These are phyloP conservation scores for Monomorium pharaonis DNA, from an alignment of 1,140 invertebrate genomes.

Conservation along the genomic window DNA sequence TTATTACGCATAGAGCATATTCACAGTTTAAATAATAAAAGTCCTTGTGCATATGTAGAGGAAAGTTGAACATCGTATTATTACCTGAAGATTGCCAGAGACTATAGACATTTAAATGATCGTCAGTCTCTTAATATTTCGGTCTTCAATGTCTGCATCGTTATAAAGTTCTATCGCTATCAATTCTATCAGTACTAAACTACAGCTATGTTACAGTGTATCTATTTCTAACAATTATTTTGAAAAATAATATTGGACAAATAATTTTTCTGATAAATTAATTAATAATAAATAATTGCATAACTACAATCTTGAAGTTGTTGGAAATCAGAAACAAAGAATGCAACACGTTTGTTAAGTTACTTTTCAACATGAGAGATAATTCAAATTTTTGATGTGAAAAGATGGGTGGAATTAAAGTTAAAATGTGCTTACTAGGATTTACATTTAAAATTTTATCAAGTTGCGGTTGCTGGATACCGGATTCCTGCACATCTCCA, in stretches of 20 bases:
- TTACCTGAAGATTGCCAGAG: neutral
- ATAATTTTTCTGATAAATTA: neutral
- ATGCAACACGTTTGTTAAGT: neutral
- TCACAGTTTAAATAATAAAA: slow-evolving; percentile 33
- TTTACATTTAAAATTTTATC: slow-evolving; percentile 25
- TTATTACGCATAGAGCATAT: neutral
- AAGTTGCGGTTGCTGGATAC: slow-evolving; percentile 56
- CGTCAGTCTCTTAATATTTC: slow-evolving; percentile 6
- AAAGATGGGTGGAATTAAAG: neutral
- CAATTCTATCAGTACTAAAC: neutral
- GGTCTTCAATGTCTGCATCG: too few species aligned
- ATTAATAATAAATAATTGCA: slow-evolving; percentile 3
- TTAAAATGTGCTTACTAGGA: slow-evolving; percentile 32
- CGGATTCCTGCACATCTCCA: slow-evolving; percentile 1
- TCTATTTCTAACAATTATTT: neutral
- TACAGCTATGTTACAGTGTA: too few species aligned
- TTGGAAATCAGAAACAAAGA: neutral
- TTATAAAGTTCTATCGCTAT: neutral
- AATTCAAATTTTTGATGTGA: neutral
- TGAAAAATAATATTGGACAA: neutral
- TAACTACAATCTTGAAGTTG: neutral
- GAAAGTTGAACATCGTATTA: neutral
- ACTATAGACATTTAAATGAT: slow-evolving; percentile 11
- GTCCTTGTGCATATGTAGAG: neutral
- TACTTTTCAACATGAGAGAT: neutral